Evolutionary conservation across 2,888 invertebrate species (phyloP), one percentile per base, ranked within the genome.

Genomic region (Trichopria drosophilae): DNA sequence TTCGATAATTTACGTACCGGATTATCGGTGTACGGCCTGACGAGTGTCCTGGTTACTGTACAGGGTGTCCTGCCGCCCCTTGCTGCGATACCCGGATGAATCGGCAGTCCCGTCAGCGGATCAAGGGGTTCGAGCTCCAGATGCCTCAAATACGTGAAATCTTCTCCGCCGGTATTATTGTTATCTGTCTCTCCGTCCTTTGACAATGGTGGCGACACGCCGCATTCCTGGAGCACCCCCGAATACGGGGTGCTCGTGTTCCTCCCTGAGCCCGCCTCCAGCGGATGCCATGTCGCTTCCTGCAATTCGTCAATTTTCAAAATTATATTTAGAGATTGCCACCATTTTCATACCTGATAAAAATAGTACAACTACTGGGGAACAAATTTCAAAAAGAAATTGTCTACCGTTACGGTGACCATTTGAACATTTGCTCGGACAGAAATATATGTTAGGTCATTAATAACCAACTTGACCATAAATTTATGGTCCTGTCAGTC

Each of bases 81-180:
- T 70, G 80, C 55, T 68, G 80, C 66, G 72, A 80, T 55, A 74
- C 81, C 28, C 79, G 84, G 71, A 55, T 73, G 69, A 18, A 73
- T 34, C 3, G 72, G 71, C 44, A 71, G 47, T 3, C 75, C 72
- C 53, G 88, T 88, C 5, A 80, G 76, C 2, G 82, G 83, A 61
- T 85, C 86, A 6, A 83, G 79, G 1, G 90, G 90, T 75, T 91
- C 91, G 60, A 92, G 78, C 74, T 91, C 91, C 66, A 92, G 77
- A 72, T 90, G 90, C 50, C 87, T 73, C 34, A 79, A 68, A 62
- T 79, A 79, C 55, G 75, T 76, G 49, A 76, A 65, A 61, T 77
- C 77, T 59, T 77, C 77, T 32, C 65, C 63, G 26, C 66, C 63
- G 43, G 68, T 67, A 53, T 76, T 68, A 65, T 71, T 68, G 71